Evolutionary conservation across 2,888 invertebrate species (phyloP).

Genomic region (Tillus elongatus): DNA sequence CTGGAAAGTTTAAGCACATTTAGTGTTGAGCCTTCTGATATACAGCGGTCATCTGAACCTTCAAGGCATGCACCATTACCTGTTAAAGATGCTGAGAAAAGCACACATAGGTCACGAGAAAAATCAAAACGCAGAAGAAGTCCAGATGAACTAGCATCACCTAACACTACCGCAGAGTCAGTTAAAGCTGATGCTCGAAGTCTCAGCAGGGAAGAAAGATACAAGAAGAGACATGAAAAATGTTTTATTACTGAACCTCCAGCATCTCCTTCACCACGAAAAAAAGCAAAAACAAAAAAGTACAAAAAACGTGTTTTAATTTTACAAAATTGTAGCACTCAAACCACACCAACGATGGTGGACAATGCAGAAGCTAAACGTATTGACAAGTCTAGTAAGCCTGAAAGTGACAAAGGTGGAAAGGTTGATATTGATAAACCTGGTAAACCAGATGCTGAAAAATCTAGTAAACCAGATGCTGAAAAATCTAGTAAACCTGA

Average conservation of each 20-base stretch:
- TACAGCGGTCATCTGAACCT: neutral
- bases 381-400: constrained; percentile 14
- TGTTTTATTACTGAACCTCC: neutral
- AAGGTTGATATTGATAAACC: too few relatives aligned
- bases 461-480: neutral
- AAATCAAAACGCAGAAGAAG: constrained; percentile 3
- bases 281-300: constrained; percentile 17
- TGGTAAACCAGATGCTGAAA: neutral
- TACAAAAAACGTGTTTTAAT: constrained; percentile 20
- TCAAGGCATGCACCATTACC: neutral
- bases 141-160: neutral
- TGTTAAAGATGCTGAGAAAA: neutral
- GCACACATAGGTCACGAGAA: neutral
- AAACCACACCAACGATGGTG: constrained; percentile 37
- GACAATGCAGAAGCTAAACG: neutral
- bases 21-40: neutral
- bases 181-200: too few relatives aligned
- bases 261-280: constrained; percentile 14
- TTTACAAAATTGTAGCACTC: constrained; percentile 37
- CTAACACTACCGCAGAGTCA: neutral
- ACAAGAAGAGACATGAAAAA: constrained; percentile 6
- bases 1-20: neutral
- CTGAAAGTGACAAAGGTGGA: constrained; percentile 10
- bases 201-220: neutral
- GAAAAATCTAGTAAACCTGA: neutral